These are phyloP conservation scores for Amazona vittata DNA, from an alignment of 2,113 vertebrate species.

Conservation along the genomic window DNA sequence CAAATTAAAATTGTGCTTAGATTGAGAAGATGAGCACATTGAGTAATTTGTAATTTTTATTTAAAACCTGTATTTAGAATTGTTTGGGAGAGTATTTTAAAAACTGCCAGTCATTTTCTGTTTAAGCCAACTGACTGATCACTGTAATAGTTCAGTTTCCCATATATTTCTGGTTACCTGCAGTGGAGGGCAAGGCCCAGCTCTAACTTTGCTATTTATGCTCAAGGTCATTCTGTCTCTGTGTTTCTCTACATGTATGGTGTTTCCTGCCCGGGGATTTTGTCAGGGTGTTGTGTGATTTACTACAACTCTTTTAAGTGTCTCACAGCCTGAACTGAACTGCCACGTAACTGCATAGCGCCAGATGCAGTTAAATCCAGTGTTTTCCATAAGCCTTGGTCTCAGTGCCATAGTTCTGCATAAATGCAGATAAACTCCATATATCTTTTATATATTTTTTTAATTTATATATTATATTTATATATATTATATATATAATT, in stretches of 20 bases:
- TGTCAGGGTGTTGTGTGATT: not conserved
- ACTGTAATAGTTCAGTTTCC: not conserved
- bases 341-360: accelerated
- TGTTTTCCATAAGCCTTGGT: not conserved
- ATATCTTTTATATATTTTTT: not conserved
- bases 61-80: not conserved
- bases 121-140: not conserved
- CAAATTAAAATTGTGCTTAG: not conserved
- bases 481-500: not conserved
- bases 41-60: not conserved
- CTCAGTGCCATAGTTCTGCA: not conserved
- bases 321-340: not conserved
- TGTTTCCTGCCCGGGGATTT: not conserved
- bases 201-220: not conserved
- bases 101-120: accelerated
- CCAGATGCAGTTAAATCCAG: not conserved
- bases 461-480: not conserved
- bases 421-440: not conserved
- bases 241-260: not conserved
- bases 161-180: not conserved
- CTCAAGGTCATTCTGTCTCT: not conserved
- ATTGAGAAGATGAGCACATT: not conserved
- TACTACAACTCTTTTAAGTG: not conserved
- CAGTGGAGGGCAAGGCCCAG: not conserved
- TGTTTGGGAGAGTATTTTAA: not conserved